These are phyloP conservation scores for Chrysomallon squamiferum DNA, from an alignment of 1,140 invertebrate species.

Conservation along the genomic window DNA sequence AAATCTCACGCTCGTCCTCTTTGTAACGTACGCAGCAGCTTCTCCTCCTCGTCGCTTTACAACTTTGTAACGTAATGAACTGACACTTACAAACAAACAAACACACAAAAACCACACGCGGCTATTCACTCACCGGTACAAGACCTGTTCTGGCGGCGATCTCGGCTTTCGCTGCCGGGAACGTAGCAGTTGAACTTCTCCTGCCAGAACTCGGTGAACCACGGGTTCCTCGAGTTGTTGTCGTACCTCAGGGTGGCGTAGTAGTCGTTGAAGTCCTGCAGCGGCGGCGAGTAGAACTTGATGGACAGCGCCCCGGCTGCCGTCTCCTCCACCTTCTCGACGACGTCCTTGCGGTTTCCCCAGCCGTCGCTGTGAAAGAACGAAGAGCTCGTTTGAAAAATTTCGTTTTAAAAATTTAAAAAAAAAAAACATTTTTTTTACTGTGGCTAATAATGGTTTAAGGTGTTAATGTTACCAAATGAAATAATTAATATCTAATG, in stretches of 20 bases:
- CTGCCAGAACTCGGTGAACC: slow-evolving; percentile 82
- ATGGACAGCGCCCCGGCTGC: slow-evolving; percentile 79
- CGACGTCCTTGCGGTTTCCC: slow-evolving; percentile 80
- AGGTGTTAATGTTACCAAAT: too few species aligned
- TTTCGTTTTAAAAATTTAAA: too few species aligned
- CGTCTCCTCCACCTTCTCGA: slow-evolving; percentile 71
- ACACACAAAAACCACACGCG: too few species aligned
- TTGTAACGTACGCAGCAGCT: too few species aligned
- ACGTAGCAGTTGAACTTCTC: slow-evolving; percentile 73
- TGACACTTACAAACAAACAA: too few species aligned
- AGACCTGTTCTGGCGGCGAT: slow-evolving; percentile 11
- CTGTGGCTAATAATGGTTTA: too few species aligned
- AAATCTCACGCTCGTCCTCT: too few species aligned
- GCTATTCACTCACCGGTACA: slow-evolving; percentile 58
- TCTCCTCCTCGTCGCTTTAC: too few species aligned
- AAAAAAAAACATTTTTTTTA: too few species aligned
- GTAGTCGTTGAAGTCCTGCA: slow-evolving; percentile 73
- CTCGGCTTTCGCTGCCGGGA: slow-evolving; percentile 10
- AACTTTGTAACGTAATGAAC: too few species aligned
- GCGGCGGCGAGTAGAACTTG: slow-evolving; percentile 76
- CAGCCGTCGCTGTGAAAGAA: slow-evolving; percentile 73
- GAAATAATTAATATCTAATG: too few species aligned
- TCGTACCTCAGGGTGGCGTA: slow-evolving; percentile 73
- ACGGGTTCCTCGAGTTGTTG: slow-evolving; percentile 75
- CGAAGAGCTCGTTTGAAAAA: too few species aligned